Evolutionary conservation across 1,140 invertebrate species (phyloP), one percentile per base, ranked within the genome.

Genomic region (Diuraphis noxia): DNA sequence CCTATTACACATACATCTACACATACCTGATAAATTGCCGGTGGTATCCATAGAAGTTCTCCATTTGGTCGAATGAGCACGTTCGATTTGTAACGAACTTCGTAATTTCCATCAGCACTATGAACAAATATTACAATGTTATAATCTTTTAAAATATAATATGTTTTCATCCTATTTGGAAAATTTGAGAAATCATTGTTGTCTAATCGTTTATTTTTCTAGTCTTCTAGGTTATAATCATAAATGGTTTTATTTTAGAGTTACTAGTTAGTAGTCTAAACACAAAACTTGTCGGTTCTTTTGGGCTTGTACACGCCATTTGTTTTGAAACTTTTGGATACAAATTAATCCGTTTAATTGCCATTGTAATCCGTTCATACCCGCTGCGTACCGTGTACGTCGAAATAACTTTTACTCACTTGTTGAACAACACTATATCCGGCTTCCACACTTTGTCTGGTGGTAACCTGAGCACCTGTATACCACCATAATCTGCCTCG

Each of bases 361-460:
- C 85, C 34, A 23, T 87, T 87, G 85, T 56, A 56, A 38, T 38
- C 34, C 43, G 81, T 84, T 36, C 91, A 38, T 84, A 46, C 49
- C 81, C 43, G 38, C 43, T 49, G 23, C 34, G 36, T 52, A 46
- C 36, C 17, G n/a, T 34, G 46, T 82, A 77, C 81, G 30, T 87
- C 36, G 46, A 87, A 63, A 40, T 63, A 82, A 85, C 23, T 86
- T 91, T 36, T 90, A 96, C 96, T 96, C 95, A 99, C 98, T 99
- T 99, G 95, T 99, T 99, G 94, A 99, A 99, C 72, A 99, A 95
- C 52, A 99, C 99, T 93, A 99, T 99, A 94, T 99, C 99, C 9
- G 99, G 99, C 94, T 99, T 99, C 99, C 99, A 99, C 91, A 99
- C 98, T 96, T 99, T 99, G 94, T 99, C 98, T 38, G 98, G 98